Conservation (phyloP, 1,140 invertebrate species). For the Antheraea mylitta region DNA sequence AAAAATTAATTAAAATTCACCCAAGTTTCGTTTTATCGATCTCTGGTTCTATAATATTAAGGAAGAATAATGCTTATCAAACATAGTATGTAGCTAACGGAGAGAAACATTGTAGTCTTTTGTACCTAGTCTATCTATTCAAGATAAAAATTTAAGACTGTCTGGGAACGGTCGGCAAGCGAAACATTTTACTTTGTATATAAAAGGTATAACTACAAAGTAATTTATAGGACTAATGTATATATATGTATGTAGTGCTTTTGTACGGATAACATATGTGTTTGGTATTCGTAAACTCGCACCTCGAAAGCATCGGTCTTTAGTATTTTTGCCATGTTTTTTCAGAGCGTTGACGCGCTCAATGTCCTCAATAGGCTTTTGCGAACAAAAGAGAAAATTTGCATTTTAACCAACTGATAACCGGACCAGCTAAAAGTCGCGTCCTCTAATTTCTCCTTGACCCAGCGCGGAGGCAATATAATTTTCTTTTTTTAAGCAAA, state of each 20-base stretch:
- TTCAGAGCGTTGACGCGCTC: conserved; percentile 16
- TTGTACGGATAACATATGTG: background rate
- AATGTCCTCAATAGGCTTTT: conserved; percentile 42
- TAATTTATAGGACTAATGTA: too few species aligned
- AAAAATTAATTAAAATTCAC: too few species aligned
- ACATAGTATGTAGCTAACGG: background rate
- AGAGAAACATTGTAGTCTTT: conserved; percentile 7
- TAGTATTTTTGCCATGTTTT: conserved; percentile 55
- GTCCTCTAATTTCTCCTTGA: conserved; percentile 47
- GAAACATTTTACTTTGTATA: background rate
- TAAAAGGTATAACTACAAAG: too few species aligned
- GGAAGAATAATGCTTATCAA: conserved; percentile 6
- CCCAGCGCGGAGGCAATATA: conserved; percentile 40
- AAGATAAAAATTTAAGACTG: conserved; percentile 7
- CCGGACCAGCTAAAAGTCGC: conserved; percentile 41
- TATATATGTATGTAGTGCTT: background rate
- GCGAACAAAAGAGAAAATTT: conserved; percentile 71
- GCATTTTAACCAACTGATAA: conserved; percentile 73
- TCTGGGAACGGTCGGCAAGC: background rate
- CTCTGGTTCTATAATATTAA: conserved; percentile 9
- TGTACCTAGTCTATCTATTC: background rate
- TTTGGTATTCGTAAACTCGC: background rate
- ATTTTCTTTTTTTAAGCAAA: conserved; percentile 40
- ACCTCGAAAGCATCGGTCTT: conserved; percentile 44
- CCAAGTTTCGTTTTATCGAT: background rate